Percentiles rank a stretch among this genome's conserved stretches.
Conservation (phyloP, 1,140 invertebrate species). For the Drosophila saltans region DNA sequence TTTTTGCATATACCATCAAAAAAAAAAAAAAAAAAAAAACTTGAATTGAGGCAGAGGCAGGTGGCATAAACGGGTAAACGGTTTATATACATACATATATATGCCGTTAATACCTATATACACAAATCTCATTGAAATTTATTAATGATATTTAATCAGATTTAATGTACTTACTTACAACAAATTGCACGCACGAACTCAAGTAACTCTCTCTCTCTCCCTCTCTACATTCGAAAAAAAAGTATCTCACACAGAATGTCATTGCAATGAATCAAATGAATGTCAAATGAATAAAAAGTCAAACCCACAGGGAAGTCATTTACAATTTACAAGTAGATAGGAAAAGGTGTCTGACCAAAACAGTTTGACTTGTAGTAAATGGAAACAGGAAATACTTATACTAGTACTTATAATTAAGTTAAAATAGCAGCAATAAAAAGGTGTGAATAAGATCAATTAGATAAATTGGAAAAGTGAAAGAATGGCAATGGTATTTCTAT, state of each 20-base stretch:
- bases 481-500: too few relatives aligned
- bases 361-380: not conserved
- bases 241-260: not conserved
- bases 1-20: not conserved
- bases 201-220: too few relatives aligned
- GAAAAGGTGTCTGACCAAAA: not conserved
- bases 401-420: not conserved
- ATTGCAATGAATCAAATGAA: constrained; percentile 6
- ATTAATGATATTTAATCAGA: constrained; percentile 1
- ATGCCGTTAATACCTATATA: not conserved
- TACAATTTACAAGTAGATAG: not conserved
- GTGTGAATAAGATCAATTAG: too few relatives aligned
- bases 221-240: too few relatives aligned
- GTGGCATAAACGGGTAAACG: not conserved
- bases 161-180: not conserved
- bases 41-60: not conserved
- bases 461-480: too few relatives aligned
- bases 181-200: too few relatives aligned
- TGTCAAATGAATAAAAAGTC: not conserved
- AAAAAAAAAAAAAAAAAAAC: not conserved
- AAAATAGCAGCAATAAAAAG: not conserved
- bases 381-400: not conserved
- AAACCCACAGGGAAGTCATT: not conserved
- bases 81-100: not conserved
- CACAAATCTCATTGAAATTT: not conserved